These are phyloP conservation scores for Trichopria drosophilae DNA, from an alignment of 2,888 invertebrate genomes.

Conservation along the genomic window DNA sequence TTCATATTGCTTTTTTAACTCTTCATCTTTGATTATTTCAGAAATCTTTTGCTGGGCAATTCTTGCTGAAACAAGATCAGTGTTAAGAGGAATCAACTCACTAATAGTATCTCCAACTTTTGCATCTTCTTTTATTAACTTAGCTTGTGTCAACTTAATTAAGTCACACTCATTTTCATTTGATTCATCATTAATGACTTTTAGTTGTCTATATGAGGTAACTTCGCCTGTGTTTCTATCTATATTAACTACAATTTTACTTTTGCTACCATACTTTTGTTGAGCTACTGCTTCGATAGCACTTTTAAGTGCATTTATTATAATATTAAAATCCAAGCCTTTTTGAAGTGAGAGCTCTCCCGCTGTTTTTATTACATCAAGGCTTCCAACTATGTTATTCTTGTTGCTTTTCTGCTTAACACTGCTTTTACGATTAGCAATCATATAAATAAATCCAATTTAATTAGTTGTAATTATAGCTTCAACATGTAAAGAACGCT, in stretches of 20 bases:
- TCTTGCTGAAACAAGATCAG: slow-evolving; percentile 21
- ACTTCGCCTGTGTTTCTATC: slow-evolving; percentile 22
- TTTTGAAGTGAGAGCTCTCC: slow-evolving; percentile 20
- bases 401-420: slow-evolving; percentile 23
- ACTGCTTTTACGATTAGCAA: slow-evolving; percentile 22
- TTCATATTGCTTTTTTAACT: slow-evolving; percentile 22
- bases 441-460: slow-evolving; percentile 24
- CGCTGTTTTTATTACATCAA: slow-evolving; percentile 21
- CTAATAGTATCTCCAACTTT: slow-evolving; percentile 19
- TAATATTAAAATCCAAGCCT: slow-evolving; percentile 21
- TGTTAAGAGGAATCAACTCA: slow-evolving; percentile 19
- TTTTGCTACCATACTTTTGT: slow-evolving; percentile 21
- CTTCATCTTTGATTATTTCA: slow-evolving; percentile 20
- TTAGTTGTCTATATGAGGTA: slow-evolving; percentile 20
- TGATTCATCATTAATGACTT: slow-evolving; percentile 21
- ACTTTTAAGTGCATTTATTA: slow-evolving; percentile 20
- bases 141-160: slow-evolving; percentile 20
- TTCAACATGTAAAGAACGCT: slow-evolving; percentile 21
- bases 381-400: slow-evolving; percentile 23
- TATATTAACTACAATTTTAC: slow-evolving; percentile 18
- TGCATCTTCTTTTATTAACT: slow-evolving; percentile 19
- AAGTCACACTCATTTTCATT: slow-evolving; percentile 15
- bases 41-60: slow-evolving; percentile 20
- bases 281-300: slow-evolving; percentile 21
- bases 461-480: slow-evolving; percentile 24